Percentiles rank a stretch among this genome's conserved stretches.
These are phyloP conservation scores for Gambusia affinis DNA, from an alignment of 2,113 vertebrate species.

Conservation along the genomic window DNA sequence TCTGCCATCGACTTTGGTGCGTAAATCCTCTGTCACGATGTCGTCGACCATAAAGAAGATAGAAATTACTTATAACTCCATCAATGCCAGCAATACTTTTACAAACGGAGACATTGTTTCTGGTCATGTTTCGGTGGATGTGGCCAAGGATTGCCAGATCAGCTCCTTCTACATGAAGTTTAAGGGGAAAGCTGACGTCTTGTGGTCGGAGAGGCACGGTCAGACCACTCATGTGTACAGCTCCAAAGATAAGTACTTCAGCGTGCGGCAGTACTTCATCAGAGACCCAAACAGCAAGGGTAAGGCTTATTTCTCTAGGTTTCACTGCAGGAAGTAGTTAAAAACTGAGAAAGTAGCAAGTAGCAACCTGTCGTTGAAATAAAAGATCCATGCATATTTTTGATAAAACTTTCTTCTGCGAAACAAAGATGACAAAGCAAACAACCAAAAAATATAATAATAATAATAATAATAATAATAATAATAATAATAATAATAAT, in stretches of 20 bases:
- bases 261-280: conserved; percentile 61
- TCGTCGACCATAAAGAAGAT: conserved; percentile 59
- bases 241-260: conserved; percentile 77
- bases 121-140: conserved; percentile 66
- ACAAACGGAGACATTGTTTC: conserved; percentile 61
- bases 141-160: conserved; percentile 61
- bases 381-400: too few species aligned
- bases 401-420: too few species aligned
- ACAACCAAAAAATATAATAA: too few species aligned
- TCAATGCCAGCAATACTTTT: conserved; percentile 61
- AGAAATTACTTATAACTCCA: conserved; percentile 44
- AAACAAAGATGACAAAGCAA: too few species aligned
- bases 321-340: too few species aligned
- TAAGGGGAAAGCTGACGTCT: conserved; percentile 72
- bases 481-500: too few species aligned
- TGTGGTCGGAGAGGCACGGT: conserved; percentile 64
- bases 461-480: too few species aligned
- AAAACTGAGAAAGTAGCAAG: too few species aligned
- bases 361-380: too few species aligned
- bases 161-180: conserved; percentile 62
- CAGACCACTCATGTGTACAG: conserved; percentile 41
- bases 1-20: neutral
- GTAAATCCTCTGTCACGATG: conserved; percentile 45
- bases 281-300: conserved; percentile 13
- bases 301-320: conserved; percentile 16